Base-by-base conservation (phyloP, 2,113 vertebrate species). In the Ibidorhyncha struthersii region DNA sequence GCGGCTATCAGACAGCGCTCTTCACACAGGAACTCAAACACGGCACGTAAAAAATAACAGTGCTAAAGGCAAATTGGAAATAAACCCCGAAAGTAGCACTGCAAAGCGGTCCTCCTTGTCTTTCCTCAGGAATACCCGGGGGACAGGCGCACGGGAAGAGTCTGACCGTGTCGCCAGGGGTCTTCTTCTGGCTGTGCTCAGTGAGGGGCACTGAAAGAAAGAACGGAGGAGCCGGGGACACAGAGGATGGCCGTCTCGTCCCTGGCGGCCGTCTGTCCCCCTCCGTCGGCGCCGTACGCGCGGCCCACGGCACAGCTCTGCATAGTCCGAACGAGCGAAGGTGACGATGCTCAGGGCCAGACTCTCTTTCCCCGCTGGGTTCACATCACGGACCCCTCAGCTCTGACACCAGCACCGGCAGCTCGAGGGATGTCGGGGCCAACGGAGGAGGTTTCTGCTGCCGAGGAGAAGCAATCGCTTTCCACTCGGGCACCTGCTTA, bases 181-280 rank as follows among this genome's bases (percentile, higher is more conserved):
- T 15, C 36, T 38, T 8, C 26, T 25, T 50, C 19, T 30, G 10
- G 30, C 61, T 29, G 13, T 12, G 12, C 10, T 43, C 49, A 14
- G 1, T 17, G 19, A 32, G 43, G 20, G 45, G 45, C 19, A 21
- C 19, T 21, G 8, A 47, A 10, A 10, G 45, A 21, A 8, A 9
- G 45, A 47, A 9, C 19, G 20, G 45, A 47, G 19, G 45, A 47
- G 45, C 45, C 45, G 19, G 27, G 36, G n/a, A 25, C 4, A 3
- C 30, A 6, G 3, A 2, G 17, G 47, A 12, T 4, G 49, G 30
- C 11, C 4, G 4, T 12, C 59, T n/a, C 1, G 2, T 27, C 23
- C 49, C 61, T 17, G 23, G 29, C 17, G 20, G 77, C 38, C 38
- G 30, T 10, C 45, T 34, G 23, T 13, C 34, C 27, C 65, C 29